These are phyloP conservation scores for Congeria kusceri DNA, from an alignment of 2,888 invertebrate genomes.

Conservation along the genomic window DNA sequence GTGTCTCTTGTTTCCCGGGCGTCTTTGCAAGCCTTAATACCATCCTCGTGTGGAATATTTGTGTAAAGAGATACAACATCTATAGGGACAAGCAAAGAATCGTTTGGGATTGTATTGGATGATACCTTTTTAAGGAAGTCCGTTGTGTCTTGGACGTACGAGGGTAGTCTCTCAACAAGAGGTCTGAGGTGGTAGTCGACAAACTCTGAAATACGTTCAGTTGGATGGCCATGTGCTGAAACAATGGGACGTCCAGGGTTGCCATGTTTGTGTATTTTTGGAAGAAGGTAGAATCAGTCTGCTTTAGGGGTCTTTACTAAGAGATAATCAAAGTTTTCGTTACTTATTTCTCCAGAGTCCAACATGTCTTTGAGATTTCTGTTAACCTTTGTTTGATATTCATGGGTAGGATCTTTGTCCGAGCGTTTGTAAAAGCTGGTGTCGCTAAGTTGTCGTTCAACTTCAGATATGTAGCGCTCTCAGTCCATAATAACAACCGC, in stretches of 20 bases:
- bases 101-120: not conserved
- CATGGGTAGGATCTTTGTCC: constrained; percentile 13
- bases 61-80: constrained; percentile 44
- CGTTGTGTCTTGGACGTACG: constrained; percentile 23
- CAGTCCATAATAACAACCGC: constrained; percentile 20
- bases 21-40: constrained; percentile 26
- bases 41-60: constrained; percentile 34
- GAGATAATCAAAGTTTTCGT: constrained; percentile 10
- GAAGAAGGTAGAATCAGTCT: constrained; percentile 32
- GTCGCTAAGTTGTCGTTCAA: too few species aligned
- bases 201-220: constrained; percentile 38
- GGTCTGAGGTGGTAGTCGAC: constrained; percentile 30
- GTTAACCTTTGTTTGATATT: not conserved
- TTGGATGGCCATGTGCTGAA: constrained; percentile 30
- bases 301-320: constrained; percentile 12
- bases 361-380: not conserved
- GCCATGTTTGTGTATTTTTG: constrained; percentile 38
- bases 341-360: constrained; percentile 12
- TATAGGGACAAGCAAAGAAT: constrained; percentile 34
- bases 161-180: constrained; percentile 7
- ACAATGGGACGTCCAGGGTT: constrained; percentile 39
- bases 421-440: not conserved
- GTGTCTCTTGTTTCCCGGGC: constrained; percentile 8
- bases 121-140: constrained; percentile 19
- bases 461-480: constrained; percentile 6